These are phyloP conservation scores for Monochamus alternatus DNA, from an alignment of 2,888 invertebrate genomes.

Conservation along the genomic window DNA sequence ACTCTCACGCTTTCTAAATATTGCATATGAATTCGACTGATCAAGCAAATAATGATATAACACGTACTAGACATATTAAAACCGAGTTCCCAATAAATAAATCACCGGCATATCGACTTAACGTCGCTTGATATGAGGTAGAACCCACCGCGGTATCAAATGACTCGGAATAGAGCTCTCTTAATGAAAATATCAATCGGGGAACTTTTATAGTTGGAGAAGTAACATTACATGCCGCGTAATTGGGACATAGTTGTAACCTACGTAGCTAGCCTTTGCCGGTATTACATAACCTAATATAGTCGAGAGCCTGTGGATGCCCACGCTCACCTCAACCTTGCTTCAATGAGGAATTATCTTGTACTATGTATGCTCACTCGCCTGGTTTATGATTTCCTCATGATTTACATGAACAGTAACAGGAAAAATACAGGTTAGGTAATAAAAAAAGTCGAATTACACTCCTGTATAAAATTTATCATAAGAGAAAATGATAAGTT, in stretches of 20 bases:
- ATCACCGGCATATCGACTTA: neutral
- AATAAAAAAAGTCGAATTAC: too few relatives aligned
- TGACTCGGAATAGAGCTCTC: constrained; percentile 32
- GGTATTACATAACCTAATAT: constrained; percentile 61
- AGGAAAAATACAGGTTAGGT: too few relatives aligned
- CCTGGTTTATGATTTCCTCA: constrained; percentile 13
- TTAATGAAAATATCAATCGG: constrained; percentile 49
- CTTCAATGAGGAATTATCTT: constrained; percentile 16
- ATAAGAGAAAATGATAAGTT: too few relatives aligned
- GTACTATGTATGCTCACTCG: constrained; percentile 1
- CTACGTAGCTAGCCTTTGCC: constrained; percentile 52
- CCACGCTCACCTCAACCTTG: constrained; percentile 50
- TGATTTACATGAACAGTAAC: too few relatives aligned
- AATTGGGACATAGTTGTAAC: constrained; percentile 51
- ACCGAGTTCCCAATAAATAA: neutral
- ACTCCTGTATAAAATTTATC: too few relatives aligned
- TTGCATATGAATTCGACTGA: neutral
- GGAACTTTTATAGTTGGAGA: constrained; percentile 47
- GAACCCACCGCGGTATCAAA: neutral
- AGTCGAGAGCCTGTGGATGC: constrained; percentile 54
- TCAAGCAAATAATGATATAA: constrained; percentile 1
- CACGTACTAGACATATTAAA: neutral
- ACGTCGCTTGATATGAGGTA: constrained; percentile 1
- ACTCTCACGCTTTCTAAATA: neutral
- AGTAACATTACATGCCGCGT: constrained; percentile 53